Base-by-base conservation (phyloP, 1,140 invertebrate species). In the Drosophila pectinifera region DNA sequence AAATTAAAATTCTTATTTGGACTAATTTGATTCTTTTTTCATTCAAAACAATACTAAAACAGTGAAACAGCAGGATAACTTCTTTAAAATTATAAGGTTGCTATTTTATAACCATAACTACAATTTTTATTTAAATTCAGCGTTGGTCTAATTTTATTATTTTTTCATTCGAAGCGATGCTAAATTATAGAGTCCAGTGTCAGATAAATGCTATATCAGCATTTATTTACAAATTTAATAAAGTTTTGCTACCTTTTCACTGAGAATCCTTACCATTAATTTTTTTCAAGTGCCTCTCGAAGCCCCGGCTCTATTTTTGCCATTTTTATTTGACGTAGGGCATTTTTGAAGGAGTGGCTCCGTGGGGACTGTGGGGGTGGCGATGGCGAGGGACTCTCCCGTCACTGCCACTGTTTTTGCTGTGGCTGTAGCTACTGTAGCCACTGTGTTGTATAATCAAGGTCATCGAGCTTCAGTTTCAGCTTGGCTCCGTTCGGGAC, bases 381-480 rank as follows among this genome's bases (percentile, higher is more conserved):
- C 2, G 14, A 10, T 38, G 24, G 67, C 10, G 14, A n/a, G n/a
- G n/a, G n/a, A n/a, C n/a, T 36, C 28, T 39, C 24, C 7, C 13
- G 49, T 18, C 38, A 42, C 36, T 11, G 64, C 4, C 14, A 22
- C 22, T 2, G 22, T 22, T 45, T 41, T 55, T 57, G 78, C 56
- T 39, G 11, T 56, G 16, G 53, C 58, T 61, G 28, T 41, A 31
- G 10, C 36, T 41, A 3, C 58, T 64, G n/a, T 24, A 38, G 16
- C 59, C 20, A 68, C 79, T 73, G 80, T 82, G 83, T 79, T 88
- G 83, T 86, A 65, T 67, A 86, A 86, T 86, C 83, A 86, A 86
- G 83, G 83, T 86, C 83, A 86, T 86, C 83, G 64, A 88, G 80
- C 80, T 67, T 61, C 83, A 54, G 57, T 82, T 69, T 74, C 77